Conservation (phyloP, 2,113 vertebrate genomes). For the Butorides virescens region DNA sequence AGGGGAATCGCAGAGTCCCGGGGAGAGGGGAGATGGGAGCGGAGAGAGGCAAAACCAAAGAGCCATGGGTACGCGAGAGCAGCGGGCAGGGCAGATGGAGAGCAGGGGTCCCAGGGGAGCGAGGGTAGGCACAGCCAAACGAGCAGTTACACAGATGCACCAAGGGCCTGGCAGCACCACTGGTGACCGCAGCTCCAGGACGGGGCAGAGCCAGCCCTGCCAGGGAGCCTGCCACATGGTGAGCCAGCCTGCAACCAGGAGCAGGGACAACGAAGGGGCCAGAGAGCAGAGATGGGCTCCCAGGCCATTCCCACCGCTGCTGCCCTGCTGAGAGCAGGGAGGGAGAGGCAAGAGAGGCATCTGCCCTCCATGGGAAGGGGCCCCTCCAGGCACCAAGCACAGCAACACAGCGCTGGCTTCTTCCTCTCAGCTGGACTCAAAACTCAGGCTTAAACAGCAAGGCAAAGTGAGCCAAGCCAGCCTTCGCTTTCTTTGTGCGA, state of each 20-base stretch:
- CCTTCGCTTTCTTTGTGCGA: background rate
- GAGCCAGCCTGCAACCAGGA: background rate
- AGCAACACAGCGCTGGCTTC: background rate
- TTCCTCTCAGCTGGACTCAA: background rate
- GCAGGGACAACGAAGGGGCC: too few relatives aligned
- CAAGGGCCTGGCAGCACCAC: background rate
- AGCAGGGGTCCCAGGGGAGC: rapidly evolving
- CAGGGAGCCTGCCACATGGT: rapidly evolving
- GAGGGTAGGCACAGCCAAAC: background rate
- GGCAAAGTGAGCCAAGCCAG: background rate
- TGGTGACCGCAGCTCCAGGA: rapidly evolving
- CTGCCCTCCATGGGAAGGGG: background rate
- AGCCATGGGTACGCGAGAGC: background rate
- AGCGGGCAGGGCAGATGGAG: rapidly evolving
- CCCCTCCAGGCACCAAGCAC: background rate
- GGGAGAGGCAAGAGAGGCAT: background rate
- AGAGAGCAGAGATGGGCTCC: background rate
- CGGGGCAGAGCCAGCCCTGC: background rate
- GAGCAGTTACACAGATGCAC: background rate
- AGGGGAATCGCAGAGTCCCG: background rate
- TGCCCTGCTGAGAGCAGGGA: background rate
- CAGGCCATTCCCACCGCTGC: rapidly evolving
- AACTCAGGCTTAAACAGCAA: background rate
- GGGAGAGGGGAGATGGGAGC: background rate
- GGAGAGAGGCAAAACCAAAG: background rate